Conservation (phyloP, 1,140 invertebrate genomes). For the Drosophila ironensis region DNA sequence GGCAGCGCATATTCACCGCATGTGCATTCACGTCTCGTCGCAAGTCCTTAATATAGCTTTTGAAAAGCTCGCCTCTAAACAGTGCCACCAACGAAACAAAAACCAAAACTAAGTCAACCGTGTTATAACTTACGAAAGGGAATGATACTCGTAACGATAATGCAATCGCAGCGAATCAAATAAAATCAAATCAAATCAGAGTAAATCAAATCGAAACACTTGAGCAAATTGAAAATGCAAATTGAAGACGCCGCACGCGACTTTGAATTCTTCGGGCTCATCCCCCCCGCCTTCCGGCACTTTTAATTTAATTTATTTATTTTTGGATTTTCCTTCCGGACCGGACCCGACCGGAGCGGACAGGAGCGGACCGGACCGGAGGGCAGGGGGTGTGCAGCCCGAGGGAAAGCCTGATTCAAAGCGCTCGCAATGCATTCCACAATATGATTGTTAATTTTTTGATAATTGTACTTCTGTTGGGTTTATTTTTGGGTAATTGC, state of each 20-base stretch:
- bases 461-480: conserved; percentile 47
- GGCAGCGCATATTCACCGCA: conserved; percentile 77
- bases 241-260: conserved; percentile 10
- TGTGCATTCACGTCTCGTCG: conserved; percentile 77
- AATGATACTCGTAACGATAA: conserved; percentile 1
- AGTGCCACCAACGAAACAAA: conserved; percentile 64
- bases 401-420: neutral
- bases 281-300: neutral
- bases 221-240: conserved; percentile 10
- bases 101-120: conserved; percentile 40
- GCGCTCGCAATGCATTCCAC: conserved; percentile 6
- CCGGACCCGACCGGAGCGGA: too few relatives aligned
- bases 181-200: too few relatives aligned
- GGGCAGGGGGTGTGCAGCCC: neutral
- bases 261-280: neutral
- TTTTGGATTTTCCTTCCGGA: too few relatives aligned
- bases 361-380: too few relatives aligned
- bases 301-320: neutral
- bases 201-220: conserved; percentile 18
- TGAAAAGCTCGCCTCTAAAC: conserved; percentile 78
- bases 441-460: conserved; percentile 52
- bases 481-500: conserved; percentile 72
- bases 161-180: too few relatives aligned
- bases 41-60: conserved; percentile 78
- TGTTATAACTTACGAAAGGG: conserved; percentile 46